Conservation (phyloP, 2,797 vertebrate genomes). For the Anguilla obscura region DNA sequence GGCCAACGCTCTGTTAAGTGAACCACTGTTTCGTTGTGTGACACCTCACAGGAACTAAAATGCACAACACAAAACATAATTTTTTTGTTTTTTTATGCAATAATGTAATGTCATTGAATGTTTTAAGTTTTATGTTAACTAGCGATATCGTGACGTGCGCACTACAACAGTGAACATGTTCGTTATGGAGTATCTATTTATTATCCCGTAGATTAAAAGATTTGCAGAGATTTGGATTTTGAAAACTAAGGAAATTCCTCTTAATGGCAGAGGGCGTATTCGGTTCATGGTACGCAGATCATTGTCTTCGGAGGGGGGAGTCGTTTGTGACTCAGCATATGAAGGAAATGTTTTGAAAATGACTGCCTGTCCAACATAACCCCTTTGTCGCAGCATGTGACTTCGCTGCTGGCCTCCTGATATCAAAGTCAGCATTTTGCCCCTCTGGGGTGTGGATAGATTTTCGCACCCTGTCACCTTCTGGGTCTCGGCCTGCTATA, state of each 20-base stretch:
- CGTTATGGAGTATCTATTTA: conserved; percentile 7
- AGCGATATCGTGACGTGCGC: not conserved
- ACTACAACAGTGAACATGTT: not conserved
- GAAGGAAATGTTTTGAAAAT: not conserved
- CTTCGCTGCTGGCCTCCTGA: conserved; percentile 3
- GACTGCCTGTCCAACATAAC: not conserved
- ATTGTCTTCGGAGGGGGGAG: not conserved
- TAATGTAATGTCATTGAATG: not conserved
- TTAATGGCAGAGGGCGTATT: not conserved
- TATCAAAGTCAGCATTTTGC: not conserved
- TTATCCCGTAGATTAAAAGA: not conserved
- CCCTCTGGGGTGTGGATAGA: not conserved
- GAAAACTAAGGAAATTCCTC: not conserved
- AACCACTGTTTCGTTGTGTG: not conserved
- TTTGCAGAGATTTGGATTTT: not conserved
- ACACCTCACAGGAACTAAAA: not conserved
- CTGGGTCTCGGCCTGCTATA: not conserved
- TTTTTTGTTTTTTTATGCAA: not conserved
- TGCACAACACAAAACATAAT: not conserved
- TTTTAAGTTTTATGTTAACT: not conserved
- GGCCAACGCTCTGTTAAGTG: not conserved
- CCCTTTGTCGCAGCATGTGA: not conserved
- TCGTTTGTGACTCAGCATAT: not conserved
- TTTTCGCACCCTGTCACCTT: not conserved
- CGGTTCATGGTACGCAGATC: not conserved